These are phyloP conservation scores for Ictidomys tridecemlineatus DNA, from an alignment of 2,113 vertebrate genomes.

Conservation along the genomic window DNA sequence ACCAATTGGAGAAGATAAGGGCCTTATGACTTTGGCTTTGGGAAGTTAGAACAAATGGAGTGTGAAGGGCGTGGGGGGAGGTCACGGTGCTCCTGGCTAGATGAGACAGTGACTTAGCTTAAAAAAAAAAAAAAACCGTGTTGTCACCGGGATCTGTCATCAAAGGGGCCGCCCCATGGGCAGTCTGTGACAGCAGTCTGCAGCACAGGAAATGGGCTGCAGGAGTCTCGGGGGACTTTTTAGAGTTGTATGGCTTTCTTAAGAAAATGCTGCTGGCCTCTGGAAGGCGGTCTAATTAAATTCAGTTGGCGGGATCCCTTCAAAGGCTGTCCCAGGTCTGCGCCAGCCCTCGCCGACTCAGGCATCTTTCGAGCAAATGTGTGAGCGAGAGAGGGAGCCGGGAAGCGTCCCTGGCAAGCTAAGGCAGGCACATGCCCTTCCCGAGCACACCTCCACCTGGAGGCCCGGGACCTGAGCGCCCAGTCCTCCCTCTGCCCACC, in stretches of 20 bases:
- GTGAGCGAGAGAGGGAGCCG: not conserved
- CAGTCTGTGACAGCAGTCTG: not conserved
- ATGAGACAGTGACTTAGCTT: not conserved
- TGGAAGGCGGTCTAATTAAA: constrained; percentile 66
- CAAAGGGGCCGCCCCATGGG: not conserved
- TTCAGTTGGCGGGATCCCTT: constrained; percentile 48
- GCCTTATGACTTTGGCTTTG: not conserved
- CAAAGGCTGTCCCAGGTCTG: constrained; percentile 60
- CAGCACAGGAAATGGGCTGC: constrained; percentile 19
- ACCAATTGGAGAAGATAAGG: not conserved
- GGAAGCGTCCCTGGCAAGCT: constrained; percentile 60
- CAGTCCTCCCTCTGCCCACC: not conserved
- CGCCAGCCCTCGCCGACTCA: not conserved
- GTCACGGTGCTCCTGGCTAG: not conserved
- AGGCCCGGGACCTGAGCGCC: not conserved
- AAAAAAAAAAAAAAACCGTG: not conserved
- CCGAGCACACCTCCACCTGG: not conserved
- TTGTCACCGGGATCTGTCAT: not conserved
- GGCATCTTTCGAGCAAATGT: constrained; percentile 69
- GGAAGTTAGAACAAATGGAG: not conserved
- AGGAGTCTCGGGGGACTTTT: not conserved
- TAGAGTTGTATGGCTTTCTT: constrained; percentile 51
- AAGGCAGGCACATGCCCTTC: constrained; percentile 4
- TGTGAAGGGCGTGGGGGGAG: not conserved
- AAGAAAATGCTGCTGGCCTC: constrained; percentile 66